phyloP scores from a whole-genome alignment of 2,888 invertebrate species.

The Uloborus plumipes region DNA sequence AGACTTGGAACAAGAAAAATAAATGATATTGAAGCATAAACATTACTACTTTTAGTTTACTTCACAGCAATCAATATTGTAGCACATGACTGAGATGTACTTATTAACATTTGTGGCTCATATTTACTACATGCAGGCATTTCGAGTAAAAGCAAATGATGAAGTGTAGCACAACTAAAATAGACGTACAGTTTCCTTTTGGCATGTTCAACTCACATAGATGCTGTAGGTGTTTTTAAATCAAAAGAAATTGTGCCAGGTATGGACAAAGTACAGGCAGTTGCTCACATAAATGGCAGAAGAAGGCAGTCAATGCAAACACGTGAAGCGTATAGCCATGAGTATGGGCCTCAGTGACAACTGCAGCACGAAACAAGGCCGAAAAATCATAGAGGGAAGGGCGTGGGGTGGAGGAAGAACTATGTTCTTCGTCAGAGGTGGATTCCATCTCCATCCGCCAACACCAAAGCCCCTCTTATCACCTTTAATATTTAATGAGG shows the following conservation, averaged over 20 bases:
- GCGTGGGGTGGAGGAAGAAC: slow-evolving; percentile 54
- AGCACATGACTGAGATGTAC: too few species aligned
- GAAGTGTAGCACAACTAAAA: not conserved
- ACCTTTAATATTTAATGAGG: slow-evolving; percentile 28
- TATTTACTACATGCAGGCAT: too few species aligned
- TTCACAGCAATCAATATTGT: too few species aligned
- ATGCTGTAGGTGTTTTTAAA: not conserved
- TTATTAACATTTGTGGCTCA: too few species aligned
- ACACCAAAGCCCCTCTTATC: slow-evolving; percentile 29
- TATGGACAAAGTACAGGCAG: slow-evolving; percentile 8
- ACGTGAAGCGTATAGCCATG: not conserved
- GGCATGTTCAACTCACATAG: not conserved
- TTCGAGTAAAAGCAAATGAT: not conserved
- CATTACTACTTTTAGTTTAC: not conserved
- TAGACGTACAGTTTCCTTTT: not conserved
- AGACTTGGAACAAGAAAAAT: not conserved
- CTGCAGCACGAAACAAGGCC: slow-evolving; percentile 2
- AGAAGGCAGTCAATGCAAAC: slow-evolving; percentile 14
- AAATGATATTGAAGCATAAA: not conserved
- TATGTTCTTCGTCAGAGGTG: slow-evolving; percentile 61
- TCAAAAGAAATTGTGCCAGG: not conserved
- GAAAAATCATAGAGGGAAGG: slow-evolving; percentile 18
- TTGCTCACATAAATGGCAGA: slow-evolving; percentile 34
- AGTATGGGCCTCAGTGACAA: slow-evolving; percentile 37
- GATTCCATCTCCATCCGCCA: slow-evolving; percentile 51